Percentiles rank a stretch among this genome's conserved stretches.
Conservation (phyloP, 2,797 vertebrate genomes). For the Pipistrellus nathusii region DNA sequence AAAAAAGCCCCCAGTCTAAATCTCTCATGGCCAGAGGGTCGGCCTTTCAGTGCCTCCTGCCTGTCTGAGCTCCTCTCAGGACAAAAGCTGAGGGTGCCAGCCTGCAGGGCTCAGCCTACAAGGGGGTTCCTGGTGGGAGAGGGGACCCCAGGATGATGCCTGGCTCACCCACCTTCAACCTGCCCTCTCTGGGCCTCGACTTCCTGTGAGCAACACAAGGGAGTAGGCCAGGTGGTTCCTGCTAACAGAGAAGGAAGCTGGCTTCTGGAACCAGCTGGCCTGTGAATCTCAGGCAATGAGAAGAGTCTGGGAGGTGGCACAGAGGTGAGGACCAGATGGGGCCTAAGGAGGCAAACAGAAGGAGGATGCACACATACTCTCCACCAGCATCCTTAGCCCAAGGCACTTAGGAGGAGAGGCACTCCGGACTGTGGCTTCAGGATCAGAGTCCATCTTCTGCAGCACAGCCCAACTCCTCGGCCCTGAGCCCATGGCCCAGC, state of each 20-base stretch:
- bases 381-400: not conserved
- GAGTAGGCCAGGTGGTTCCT: not conserved
- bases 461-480: not conserved
- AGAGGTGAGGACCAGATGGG: not conserved
- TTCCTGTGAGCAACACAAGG: not conserved
- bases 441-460: not conserved
- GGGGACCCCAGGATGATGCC: not conserved
- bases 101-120: not conserved
- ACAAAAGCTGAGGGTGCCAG: not conserved
- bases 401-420: not conserved
- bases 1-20: not conserved
- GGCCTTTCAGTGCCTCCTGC: not conserved
- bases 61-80: not conserved
- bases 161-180: not conserved
- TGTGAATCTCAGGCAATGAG: not conserved
- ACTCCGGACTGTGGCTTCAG: not conserved
- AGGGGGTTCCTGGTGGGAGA: not conserved
- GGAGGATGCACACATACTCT: not conserved
- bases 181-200: not conserved
- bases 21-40: fast-evolving
- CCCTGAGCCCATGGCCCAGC: not conserved
- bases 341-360: not conserved
- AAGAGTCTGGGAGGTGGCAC: not conserved
- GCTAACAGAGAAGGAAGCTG: not conserved
- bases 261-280: not conserved